Percentiles rank a stretch among this genome's conserved stretches.
phyloP scores from a whole-genome alignment of 2,797 vertebrate genomes.

The Mormyrops attenuatus region DNA sequence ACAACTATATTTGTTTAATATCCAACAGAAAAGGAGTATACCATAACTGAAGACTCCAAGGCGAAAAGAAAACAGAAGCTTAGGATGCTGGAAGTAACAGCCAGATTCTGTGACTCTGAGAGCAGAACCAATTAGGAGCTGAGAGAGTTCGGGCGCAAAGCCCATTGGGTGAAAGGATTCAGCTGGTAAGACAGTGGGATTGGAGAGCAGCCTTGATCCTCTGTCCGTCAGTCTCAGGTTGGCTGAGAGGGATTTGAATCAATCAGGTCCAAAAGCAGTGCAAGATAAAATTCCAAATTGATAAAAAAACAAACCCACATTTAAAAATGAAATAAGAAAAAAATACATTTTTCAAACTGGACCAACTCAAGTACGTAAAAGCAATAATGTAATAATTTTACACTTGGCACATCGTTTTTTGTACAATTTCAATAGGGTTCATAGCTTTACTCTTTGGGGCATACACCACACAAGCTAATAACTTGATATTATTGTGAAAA shows the following conservation, averaged over 20 bases:
- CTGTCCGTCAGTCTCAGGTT: constrained; percentile 57
- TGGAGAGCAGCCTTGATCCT: constrained; percentile 70
- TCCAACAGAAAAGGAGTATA: constrained; percentile 36
- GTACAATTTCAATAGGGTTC: constrained; percentile 78
- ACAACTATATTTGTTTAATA: constrained; percentile 33
- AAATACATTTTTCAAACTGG: constrained; percentile 44
- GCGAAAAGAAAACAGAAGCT: constrained; percentile 39
- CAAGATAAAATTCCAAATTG: constrained; percentile 62
- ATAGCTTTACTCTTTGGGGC: constrained; percentile 75
- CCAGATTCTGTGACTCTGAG: constrained; percentile 39
- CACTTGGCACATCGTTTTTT: constrained; percentile 34
- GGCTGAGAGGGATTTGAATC: constrained; percentile 39
- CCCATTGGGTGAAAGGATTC: constrained; percentile 58
- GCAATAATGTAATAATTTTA: constrained; percentile 36
- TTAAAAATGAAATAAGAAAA: constrained; percentile 32
- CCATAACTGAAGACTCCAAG: constrained; percentile 30
- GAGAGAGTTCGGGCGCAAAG: constrained; percentile 53
- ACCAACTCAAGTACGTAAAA: constrained; percentile 33
- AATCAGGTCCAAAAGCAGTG: constrained; percentile 56
- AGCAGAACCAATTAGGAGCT: constrained; percentile 40
- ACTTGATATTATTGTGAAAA: constrained; percentile 43
- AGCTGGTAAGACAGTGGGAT: constrained; percentile 77
- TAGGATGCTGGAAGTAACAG: constrained; percentile 35
- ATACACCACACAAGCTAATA: constrained; percentile 65
- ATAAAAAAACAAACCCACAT: constrained; percentile 46